Conservation (phyloP, 1,140 invertebrate species). For the Ridgeia piscesae region DNA sequence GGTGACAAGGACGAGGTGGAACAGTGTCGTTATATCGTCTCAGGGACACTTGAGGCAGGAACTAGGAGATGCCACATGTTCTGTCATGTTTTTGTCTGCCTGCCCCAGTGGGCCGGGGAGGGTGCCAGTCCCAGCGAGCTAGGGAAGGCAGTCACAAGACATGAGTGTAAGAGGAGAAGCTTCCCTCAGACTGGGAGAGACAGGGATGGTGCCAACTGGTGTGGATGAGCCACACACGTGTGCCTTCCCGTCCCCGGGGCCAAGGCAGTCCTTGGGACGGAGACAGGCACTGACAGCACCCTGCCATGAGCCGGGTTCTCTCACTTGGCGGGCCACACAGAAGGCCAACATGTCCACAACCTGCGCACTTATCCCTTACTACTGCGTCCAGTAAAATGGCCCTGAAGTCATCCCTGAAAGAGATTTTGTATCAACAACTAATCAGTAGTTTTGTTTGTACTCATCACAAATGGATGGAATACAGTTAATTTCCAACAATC, state of each 20-base stretch:
- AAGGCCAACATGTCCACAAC: background rate
- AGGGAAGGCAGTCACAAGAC: background rate
- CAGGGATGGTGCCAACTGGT: background rate
- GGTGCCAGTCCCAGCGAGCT: background rate
- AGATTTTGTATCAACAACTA: no score
- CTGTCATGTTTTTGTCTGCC: background rate
- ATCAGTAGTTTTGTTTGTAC: no score
- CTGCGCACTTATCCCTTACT: no score
- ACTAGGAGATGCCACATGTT: background rate
- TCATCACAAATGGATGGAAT: no score
- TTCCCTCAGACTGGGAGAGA: background rate
- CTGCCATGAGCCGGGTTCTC: background rate
- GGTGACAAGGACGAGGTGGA: background rate
- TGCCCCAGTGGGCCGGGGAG: background rate
- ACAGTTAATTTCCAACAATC: background rate
- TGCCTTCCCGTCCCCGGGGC: background rate
- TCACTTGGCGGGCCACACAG: background rate
- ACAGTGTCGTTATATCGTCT: background rate
- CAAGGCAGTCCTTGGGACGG: background rate
- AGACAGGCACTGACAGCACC: background rate
- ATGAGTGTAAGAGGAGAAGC: background rate
- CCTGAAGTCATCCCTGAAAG: background rate
- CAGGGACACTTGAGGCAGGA: background rate
- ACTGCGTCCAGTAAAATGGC: background rate
- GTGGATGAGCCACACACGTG: background rate